phyloP scores from a whole-genome alignment of 2,797 vertebrate species.

The Numenius phaeopus region DNA sequence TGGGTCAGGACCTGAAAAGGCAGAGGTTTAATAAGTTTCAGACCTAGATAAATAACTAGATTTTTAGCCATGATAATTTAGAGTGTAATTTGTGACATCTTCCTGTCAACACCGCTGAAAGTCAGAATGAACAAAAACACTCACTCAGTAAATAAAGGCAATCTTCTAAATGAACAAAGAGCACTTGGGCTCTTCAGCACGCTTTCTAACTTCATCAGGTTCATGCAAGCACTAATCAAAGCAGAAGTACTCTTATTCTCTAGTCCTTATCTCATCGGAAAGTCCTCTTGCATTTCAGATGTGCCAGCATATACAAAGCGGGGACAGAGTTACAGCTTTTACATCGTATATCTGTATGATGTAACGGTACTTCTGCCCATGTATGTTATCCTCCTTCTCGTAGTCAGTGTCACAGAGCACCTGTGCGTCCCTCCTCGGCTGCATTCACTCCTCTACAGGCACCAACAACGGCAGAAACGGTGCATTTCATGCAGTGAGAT shows the following conservation, averaged over 20 bases:
- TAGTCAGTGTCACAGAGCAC: background rate
- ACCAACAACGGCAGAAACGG: accelerated
- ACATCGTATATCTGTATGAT: too few relatives aligned
- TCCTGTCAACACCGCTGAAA: background rate
- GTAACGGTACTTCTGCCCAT: accelerated
- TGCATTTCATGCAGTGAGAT: background rate
- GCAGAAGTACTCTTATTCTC: background rate
- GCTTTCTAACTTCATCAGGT: accelerated
- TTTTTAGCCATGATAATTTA: background rate
- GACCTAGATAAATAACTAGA: background rate
- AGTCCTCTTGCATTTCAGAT: background rate
- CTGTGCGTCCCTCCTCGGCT: accelerated
- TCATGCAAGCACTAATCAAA: background rate
- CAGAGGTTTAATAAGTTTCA: background rate
- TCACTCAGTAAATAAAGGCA: background rate
- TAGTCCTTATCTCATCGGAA: background rate
- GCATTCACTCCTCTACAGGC: accelerated
- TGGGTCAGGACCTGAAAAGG: background rate
- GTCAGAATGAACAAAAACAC: background rate
- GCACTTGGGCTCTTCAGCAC: accelerated
- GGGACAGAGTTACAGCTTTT: background rate
- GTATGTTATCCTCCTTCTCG: background rate
- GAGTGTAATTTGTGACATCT: background rate
- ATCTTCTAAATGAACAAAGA: background rate
- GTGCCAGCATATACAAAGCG: background rate